Evolutionary conservation across 2,113 vertebrate genomes (phyloP), one percentile per base, ranked within the genome.

Genomic region (Lichenostomus cassidix): DNA sequence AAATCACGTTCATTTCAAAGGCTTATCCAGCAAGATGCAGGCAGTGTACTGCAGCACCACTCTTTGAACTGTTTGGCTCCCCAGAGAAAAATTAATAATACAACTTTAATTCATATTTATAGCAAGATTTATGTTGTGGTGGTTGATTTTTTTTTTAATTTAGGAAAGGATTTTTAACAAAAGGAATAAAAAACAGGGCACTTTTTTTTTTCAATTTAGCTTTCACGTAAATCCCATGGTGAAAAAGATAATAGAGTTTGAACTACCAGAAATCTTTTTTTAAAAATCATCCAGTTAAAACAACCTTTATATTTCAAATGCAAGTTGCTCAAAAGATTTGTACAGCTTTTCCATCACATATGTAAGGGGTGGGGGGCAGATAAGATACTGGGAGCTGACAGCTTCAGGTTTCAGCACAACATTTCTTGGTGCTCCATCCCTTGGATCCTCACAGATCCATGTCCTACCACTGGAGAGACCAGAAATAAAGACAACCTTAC

Each of bases 61-160:
- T 81, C 95, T 91, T 92, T 95, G 95, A 97, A 96, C 95, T 69
- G 58, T 5, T 77, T 31, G 27, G 71, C 44, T 97, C 94, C 92
- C 91, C 39, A 52, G 91, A 97, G 96, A 90, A 96, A 97, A 97
- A 97, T 93, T 95, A 95, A 91, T 97, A 97, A 97, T 85, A 96
- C 75, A 96, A 97, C 63, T 96, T 96, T 91, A 97, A 97, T 96
- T 94, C 87, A 92, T 95, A 96, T 97, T 95, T 96, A 97, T 75
- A 96, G 89, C 76, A 94, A 92, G 92, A 91, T 84, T 92, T 93
- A 65, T 87, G 39, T 69, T 56, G 56, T 67, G 39, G 28, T 29
- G 35, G 64, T 49, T 60, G 55, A 20, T 33, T 28, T 55, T 70
- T n/a, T 78, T 75, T 77, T 35, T 44, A 44, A 83, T 78, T 94